These are phyloP conservation scores for Antrozous pallidus DNA, from an alignment of 2,797 vertebrate species.

Conservation along the genomic window DNA sequence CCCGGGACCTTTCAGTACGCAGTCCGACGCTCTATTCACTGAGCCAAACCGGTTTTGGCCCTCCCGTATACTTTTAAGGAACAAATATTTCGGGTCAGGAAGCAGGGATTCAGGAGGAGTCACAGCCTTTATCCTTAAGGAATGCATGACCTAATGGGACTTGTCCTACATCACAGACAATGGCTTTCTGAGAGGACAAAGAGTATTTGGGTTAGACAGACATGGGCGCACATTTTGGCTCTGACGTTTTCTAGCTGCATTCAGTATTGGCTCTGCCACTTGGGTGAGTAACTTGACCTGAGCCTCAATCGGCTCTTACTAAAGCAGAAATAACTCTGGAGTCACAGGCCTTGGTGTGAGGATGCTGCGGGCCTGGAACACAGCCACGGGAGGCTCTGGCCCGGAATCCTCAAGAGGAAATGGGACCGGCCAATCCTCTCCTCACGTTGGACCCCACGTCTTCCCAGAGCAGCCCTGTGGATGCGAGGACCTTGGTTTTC, in stretches of 20 bases:
- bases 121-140: background rate
- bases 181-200: background rate
- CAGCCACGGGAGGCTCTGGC: background rate
- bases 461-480: background rate
- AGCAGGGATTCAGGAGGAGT: background rate
- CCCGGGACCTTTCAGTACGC: no score
- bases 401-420: background rate
- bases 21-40: no score
- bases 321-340: background rate
- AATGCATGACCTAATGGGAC: background rate
- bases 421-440: background rate
- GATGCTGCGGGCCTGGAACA: background rate
- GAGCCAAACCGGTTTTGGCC: no score
- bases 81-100: background rate
- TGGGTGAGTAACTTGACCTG: background rate
- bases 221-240: background rate
- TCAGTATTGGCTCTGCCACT: background rate
- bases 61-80: accelerated
- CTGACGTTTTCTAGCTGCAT: background rate
- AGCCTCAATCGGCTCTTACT: background rate
- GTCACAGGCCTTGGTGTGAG: background rate
- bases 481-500: background rate
- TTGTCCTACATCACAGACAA: background rate
- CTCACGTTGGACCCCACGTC: background rate
- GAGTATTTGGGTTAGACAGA: background rate